Evolutionary conservation across 2,888 invertebrate species (phyloP).

Genomic region (Lathronympha strigana): DNA sequence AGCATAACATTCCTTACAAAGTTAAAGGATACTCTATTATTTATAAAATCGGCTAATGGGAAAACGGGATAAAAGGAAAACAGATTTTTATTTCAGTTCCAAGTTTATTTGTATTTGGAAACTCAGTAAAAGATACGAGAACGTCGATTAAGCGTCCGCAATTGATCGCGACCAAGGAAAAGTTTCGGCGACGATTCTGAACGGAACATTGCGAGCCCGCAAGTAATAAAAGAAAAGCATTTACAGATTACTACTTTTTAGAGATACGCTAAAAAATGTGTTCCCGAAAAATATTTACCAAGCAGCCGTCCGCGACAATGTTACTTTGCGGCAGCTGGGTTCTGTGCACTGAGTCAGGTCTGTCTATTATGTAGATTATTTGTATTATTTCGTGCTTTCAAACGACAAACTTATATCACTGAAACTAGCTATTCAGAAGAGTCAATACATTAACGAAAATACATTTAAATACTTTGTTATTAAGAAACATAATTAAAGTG

Average conservation of each 20-base stretch:
- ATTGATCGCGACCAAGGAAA: slow-evolving; percentile 48
- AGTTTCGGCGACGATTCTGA: slow-evolving; percentile 44
- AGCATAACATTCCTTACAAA: slow-evolving; percentile 37
- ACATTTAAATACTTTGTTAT: too few species aligned
- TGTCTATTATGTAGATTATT: too few species aligned
- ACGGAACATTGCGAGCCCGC: slow-evolving; percentile 14
- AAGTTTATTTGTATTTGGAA: slow-evolving; percentile 41
- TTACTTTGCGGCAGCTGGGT: too few species aligned
- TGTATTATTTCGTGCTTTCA: too few species aligned
- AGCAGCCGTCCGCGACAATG: too few species aligned
- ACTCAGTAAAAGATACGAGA: slow-evolving; percentile 45
- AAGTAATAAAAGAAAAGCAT: slow-evolving; percentile 27
- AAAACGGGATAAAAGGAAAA: slow-evolving; percentile 37
- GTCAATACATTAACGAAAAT: too few species aligned
- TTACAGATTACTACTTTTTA: too few species aligned
- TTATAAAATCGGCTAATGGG: slow-evolving; percentile 35
- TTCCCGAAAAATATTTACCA: too few species aligned
- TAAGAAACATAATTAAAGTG: too few species aligned
- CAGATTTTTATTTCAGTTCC: slow-evolving; percentile 28
- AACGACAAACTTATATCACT: too few species aligned
- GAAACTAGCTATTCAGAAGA: too few species aligned
- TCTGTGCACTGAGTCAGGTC: too few species aligned
- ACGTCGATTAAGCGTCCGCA: slow-evolving; percentile 46
- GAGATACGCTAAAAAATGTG: neutral
- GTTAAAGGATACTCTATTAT: slow-evolving; percentile 34